Evolutionary conservation across 2,113 vertebrate genomes (phyloP), one percentile per base, ranked within the genome.

Genomic region (Poeciliopsis turrubarensis): DNA sequence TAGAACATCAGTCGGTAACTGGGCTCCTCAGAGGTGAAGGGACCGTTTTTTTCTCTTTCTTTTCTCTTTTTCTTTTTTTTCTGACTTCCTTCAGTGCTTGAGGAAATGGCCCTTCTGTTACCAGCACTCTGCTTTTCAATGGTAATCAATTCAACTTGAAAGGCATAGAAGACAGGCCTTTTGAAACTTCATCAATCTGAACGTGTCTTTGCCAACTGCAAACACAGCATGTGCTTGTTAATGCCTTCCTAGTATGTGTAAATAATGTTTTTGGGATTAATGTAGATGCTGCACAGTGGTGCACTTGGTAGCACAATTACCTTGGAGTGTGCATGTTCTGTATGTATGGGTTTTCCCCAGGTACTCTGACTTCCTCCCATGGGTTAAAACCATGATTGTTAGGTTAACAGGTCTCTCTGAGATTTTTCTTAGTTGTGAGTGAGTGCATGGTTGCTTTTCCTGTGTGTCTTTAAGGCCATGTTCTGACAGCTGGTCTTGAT

Each of bases 71-170:
- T 78, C 47, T 77, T 74, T 79, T 73, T 91, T 90, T 90, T 82
- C 91, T 86, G 76, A 70, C 37, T 69, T 85, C 71, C 79, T 64
- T 86, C 60, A 51, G 76, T 51, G 75, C 84, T 60, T 75, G 82
- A 80, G 90, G 73, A 91, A 88, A 86, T 75, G 60, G 75, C 72
- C 80, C 81, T 82, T 61, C 71, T 89, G 85, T 81, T 89, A 84
- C 80, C 70, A 75, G 26, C 65, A 71, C 41, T 76, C 76, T 88
- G 78, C 91, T 91, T 93, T 83, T 88, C 85, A 93, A 85, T 92
- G 91, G 78, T 88, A 91, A 94, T 92, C 89, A 93, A 87, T 93
- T 93, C 81, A 81, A 80, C 87, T 87, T 81, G 85, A 88, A 87
- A 90, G 80, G 87, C 64, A 8, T 8, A 32, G 60, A 75, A 77